These are phyloP conservation scores for Progne subis DNA, from an alignment of 2,113 vertebrate species.

Conservation along the genomic window DNA sequence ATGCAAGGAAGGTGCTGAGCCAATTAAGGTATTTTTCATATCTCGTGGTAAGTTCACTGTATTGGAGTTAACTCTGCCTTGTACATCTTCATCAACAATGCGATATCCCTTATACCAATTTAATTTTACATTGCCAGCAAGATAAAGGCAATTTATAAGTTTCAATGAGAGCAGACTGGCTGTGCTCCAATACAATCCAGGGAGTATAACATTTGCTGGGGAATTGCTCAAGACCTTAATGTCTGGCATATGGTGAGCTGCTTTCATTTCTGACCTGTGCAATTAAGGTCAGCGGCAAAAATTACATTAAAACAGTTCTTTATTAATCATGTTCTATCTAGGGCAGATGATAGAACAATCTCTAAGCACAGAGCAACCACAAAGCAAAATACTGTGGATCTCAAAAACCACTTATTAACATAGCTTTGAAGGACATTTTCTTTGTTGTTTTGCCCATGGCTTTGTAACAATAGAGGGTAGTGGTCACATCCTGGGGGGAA, in stretches of 20 bases:
- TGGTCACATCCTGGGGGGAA: neutral
- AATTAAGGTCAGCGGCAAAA: constrained; percentile 61
- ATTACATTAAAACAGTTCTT: constrained; percentile 64
- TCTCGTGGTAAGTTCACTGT: neutral
- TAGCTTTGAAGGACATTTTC: constrained; percentile 8
- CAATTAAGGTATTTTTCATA: constrained; percentile 62
- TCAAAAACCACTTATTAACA: neutral
- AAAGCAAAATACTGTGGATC: constrained; percentile 14
- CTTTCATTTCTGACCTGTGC: constrained; percentile 67
- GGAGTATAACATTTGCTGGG: constrained; percentile 53
- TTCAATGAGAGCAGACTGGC: constrained; percentile 56
- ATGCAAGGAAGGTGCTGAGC: constrained; percentile 19
- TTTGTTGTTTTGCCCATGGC: neutral
- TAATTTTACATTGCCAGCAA: constrained; percentile 65
- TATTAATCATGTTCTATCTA: constrained; percentile 61
- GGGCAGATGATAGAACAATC: constrained; percentile 37
- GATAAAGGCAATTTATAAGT: constrained; percentile 71
- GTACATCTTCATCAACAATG: constrained; percentile 66
- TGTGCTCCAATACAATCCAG: constrained; percentile 56
- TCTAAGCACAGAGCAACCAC: constrained; percentile 22
- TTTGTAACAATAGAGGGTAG: neutral
- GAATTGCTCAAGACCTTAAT: constrained; percentile 66
- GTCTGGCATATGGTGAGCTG: constrained; percentile 59
- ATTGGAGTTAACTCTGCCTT: constrained; percentile 57
- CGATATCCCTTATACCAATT: constrained; percentile 63